Percentiles rank a stretch among this genome's conserved stretches.
These are phyloP conservation scores for Scaptodrosophila latifasciaeformis DNA, from an alignment of 2,888 invertebrate genomes.

Conservation along the genomic window DNA sequence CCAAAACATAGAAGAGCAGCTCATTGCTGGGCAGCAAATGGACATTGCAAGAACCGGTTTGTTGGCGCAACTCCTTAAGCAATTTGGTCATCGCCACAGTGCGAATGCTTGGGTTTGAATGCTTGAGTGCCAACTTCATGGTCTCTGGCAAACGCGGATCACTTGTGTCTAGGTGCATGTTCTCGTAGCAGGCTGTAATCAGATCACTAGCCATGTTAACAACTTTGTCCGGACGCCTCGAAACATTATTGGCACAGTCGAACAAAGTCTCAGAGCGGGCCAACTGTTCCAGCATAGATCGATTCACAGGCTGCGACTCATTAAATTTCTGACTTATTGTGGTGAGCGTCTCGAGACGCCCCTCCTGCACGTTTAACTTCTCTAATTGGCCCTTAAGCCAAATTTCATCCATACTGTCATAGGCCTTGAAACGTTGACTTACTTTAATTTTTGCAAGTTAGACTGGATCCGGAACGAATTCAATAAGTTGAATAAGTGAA, in stretches of 20 bases:
- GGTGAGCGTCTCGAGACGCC: constrained; percentile 75
- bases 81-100: constrained; percentile 81
- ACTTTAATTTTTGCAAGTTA: too few species aligned
- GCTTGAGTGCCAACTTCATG: constrained; percentile 79
- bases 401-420: constrained; percentile 70
- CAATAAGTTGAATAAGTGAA: not conserved
- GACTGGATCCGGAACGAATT: too few species aligned
- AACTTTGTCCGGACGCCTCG: constrained; percentile 76
- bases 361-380: constrained; percentile 72
- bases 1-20: constrained; percentile 56
- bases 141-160: constrained; percentile 77
- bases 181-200: constrained; percentile 78
- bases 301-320: constrained; percentile 73
- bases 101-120: constrained; percentile 79
- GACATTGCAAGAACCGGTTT: constrained; percentile 6
- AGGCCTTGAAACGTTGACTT: too few species aligned
- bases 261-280: constrained; percentile 79
- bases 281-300: constrained; percentile 70
- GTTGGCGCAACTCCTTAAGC: constrained; percentile 51
- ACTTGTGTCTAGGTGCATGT: constrained; percentile 22
- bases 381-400: too few species aligned
- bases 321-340: constrained; percentile 75
- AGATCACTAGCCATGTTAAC: constrained; percentile 81
- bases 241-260: constrained; percentile 75
- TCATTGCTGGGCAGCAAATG: constrained; percentile 43